Percentiles rank a stretch among this genome's conserved stretches.
These are phyloP conservation scores for Oophaga pumilio DNA, from an alignment of 2,113 vertebrate genomes.

Conservation along the genomic window DNA sequence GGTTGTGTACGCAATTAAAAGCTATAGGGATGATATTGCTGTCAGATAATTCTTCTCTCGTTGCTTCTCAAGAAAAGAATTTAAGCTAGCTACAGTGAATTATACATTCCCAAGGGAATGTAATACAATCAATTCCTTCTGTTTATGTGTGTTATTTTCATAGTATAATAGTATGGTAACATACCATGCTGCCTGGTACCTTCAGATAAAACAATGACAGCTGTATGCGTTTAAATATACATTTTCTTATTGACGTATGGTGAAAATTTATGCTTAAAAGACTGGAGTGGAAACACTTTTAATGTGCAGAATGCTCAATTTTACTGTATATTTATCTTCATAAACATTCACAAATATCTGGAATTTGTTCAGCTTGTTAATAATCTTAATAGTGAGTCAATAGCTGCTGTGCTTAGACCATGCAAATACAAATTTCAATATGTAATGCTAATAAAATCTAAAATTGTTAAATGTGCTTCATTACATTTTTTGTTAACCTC, in stretches of 20 bases:
- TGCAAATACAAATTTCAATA: background rate
- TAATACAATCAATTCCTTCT: conserved; percentile 23
- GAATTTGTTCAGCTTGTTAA: background rate
- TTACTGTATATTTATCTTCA: background rate
- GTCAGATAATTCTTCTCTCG: conserved; percentile 30
- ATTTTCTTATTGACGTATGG: background rate
- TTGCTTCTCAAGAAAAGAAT: conserved; percentile 17
- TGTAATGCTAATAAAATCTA: too few relatives aligned
- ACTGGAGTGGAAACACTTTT: background rate
- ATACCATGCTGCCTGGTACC: conserved; percentile 2
- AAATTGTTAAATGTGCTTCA: too few relatives aligned
- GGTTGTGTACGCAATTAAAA: conserved; percentile 48
- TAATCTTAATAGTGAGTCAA: background rate
- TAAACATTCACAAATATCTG: background rate
- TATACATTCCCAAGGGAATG: conserved; percentile 3
- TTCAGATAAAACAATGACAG: background rate
- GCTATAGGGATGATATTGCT: conserved; percentile 29
- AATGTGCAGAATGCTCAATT: background rate
- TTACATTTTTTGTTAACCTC: too few relatives aligned
- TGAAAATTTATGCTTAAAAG: background rate
- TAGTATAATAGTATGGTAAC: background rate
- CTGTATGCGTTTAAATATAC: background rate
- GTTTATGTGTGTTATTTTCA: conserved; percentile 16
- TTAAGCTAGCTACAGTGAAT: conserved; percentile 12
- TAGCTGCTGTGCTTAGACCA: background rate